Base-by-base conservation (phyloP, 2,888 invertebrate species). In the Hydraecia micacea region DNA sequence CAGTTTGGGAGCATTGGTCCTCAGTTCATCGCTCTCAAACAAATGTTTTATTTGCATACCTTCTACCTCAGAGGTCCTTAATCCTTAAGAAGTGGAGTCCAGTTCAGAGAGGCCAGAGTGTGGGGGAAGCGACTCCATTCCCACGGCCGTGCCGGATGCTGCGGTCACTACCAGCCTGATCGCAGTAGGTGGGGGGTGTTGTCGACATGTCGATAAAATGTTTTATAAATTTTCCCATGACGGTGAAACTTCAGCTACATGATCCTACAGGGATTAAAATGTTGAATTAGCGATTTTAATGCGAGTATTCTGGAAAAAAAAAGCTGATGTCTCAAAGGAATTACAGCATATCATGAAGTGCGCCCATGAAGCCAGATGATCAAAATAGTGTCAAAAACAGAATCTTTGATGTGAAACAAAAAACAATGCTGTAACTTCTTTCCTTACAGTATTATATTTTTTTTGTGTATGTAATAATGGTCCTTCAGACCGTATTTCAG, bases 101-200 rank as follows among this genome's bases (percentile, higher is more conserved):
- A 82, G 82, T 86, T 73, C 73, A 83, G 83, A 83, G 88, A 87
- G 84, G 80, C 81, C 85, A 79, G 42, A 42, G 80, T 65, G 88
- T 83, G 84, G 89, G 91, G 90, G 92, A 92, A 91, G 91, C 92
- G 91, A 46, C 71, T 88, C 90, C 93, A 94, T 95, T 95, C 95
- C 94, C 95, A 95, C 95, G 94, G 88, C 87, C 87, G 83, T 68
- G 90, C 85, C 95, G 96, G 95, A 95, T 95, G 95, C 90, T 86
- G 90, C 93, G 93, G 94, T 94, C 95, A 94, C 92, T 93, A 92
- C 91, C 94, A 94, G 92, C 85, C 89, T 83, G 85, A 85, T 80
- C 77, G 74, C 73, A 79, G 75, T 84, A 83, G 86, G n/a, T 36
- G 85, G 67, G 78, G 75, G n/a, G 1, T 39, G 7, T 28, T 62